phyloP scores from a whole-genome alignment of 2,797 vertebrate genomes.

The Darevskia mixta region DNA sequence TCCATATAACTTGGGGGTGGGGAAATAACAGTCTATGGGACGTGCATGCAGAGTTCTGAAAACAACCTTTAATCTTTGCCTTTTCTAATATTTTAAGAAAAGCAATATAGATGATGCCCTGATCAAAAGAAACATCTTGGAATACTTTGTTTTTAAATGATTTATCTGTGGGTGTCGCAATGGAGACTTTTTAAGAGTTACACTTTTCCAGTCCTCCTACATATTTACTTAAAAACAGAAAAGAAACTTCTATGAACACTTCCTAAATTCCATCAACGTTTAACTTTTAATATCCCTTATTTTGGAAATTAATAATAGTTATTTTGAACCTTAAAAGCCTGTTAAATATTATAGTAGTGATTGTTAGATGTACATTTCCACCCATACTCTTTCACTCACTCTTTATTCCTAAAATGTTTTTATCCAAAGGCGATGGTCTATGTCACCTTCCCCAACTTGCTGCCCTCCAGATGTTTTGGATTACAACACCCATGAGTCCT shows the following conservation, averaged over 20 bases:
- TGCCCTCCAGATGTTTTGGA: too few relatives aligned
- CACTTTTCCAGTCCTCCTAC: constrained; percentile 2
- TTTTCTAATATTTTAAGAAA: neutral
- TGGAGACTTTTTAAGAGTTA: neutral
- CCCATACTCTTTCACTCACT: neutral
- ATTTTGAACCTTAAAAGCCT: constrained; percentile 47
- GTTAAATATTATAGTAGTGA: constrained; percentile 31
- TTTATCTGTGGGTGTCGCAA: constrained; percentile 16
- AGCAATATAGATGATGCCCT: constrained; percentile 22
- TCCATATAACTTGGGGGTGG: neutral
- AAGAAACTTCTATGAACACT: too few relatives aligned
- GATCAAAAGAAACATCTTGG: neutral
- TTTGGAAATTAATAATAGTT: constrained; percentile 23
- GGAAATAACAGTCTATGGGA: neutral
- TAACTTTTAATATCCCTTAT: neutral
- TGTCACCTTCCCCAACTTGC: too few relatives aligned
- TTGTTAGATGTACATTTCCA: constrained; percentile 58
- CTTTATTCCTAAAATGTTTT: neutral
- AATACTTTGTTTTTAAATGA: constrained; percentile 36
- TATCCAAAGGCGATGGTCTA: constrained; percentile 16
- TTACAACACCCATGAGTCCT: too few relatives aligned
- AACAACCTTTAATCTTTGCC: neutral
- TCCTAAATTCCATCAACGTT: neutral
- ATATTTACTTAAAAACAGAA: constrained; percentile 17
- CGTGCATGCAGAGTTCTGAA: neutral